Evolutionary conservation across 2,797 vertebrate genomes (phyloP), one percentile per base, ranked within the genome.

Genomic region (Crenichthys baileyi): DNA sequence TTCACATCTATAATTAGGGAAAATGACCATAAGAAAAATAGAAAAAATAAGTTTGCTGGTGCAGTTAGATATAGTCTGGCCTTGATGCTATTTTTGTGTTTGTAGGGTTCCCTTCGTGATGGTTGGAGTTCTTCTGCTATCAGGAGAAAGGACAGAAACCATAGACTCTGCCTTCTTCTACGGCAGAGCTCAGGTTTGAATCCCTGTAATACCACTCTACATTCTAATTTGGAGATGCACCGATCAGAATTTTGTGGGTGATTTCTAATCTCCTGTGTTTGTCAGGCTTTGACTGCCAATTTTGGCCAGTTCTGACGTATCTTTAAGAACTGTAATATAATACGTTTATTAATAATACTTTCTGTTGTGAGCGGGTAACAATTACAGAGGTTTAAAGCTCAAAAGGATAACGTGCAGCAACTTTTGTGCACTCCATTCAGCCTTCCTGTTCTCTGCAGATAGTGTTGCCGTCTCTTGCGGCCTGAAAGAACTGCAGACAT

Each of bases 101-200:
- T 78, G 26, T 78, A 99, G 98, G 79, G 84, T 98, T 81, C 98
- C 98, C 70, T 96, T 97, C 70, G 76, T 98, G 73, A 93, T 97
- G 83, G 95, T 98, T 46, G 97, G 97, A 74, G 84, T 96, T 90
- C 95, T 99, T 68, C 91, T 99, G 53, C 92, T 97, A 65, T 88
- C 92, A 60, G 97, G 97, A 71, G 95, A 95, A 76, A 96, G 94
- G 86, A 93, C 82, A 67, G 88, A 96, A 22, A 95, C 89, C 77
- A 93, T 97, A 58, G 98, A 99, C 89, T 97, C 98, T 0, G 96
- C 98, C 67, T 99, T 99, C 95, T 98, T 98, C 95, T 99, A 98
- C 70, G 98, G 98, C 85, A 96, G 95, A 87, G 88, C 96, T 72
- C 98, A 99, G 97, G 98, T 99, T 89, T 73, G 93, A 74, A 46